phyloP scores from a whole-genome alignment of 2,113 vertebrate species.

The Penelope pileata region DNA sequence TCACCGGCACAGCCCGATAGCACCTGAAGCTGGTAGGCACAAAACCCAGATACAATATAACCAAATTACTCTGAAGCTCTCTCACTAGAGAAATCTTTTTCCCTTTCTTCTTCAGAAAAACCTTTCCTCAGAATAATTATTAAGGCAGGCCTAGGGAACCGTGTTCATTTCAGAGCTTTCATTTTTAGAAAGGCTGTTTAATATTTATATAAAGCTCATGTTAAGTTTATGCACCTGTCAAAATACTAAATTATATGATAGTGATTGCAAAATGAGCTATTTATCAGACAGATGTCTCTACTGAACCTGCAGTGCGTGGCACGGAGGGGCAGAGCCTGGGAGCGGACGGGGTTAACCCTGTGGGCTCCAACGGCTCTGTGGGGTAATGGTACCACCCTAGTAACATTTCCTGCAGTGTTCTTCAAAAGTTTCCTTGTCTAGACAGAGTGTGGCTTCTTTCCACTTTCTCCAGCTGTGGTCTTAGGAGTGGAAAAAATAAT shows the following conservation, averaged over 20 bases:
- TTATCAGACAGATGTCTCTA: constrained; percentile 69
- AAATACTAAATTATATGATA: constrained; percentile 71
- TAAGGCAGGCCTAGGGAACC: constrained; percentile 45
- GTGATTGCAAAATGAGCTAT: constrained; percentile 75
- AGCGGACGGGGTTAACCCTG: not conserved
- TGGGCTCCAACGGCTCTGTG: accelerated
- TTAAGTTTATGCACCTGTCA: constrained; percentile 77
- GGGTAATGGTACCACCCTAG: not conserved
- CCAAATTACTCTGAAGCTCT: constrained; percentile 8
- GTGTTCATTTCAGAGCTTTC: constrained; percentile 63
- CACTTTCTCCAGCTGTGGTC: not conserved
- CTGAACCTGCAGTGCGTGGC: not conserved
- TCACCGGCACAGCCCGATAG: not conserved
- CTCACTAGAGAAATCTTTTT: constrained; percentile 21
- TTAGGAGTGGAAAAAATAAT: not conserved
- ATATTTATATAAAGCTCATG: constrained; percentile 75
- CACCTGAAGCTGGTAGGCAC: not conserved
- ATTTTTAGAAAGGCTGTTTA: constrained; percentile 74
- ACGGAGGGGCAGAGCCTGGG: not conserved
- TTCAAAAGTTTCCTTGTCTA: not conserved
- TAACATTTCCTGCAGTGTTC: not conserved
- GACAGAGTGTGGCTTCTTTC: accelerated
- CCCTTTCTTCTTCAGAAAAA: constrained; percentile 32
- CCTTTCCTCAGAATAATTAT: constrained; percentile 43
- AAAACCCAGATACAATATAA: not conserved